phyloP scores from a whole-genome alignment of 92 coral and sea anemone species.

The Zoanthus solanderi region DNA sequence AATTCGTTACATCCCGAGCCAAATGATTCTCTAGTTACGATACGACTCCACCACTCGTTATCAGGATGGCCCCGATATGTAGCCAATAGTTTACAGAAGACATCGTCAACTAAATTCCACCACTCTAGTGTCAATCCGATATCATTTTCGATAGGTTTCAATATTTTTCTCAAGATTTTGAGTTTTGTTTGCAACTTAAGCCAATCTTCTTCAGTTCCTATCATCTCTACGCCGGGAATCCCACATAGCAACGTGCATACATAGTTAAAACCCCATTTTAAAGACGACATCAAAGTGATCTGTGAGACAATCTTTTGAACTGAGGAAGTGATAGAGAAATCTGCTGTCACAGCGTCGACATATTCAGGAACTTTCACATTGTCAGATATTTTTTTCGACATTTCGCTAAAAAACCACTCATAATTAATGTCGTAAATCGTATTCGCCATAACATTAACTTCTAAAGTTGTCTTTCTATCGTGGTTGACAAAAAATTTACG shows the following conservation, averaged over 20 bases:
- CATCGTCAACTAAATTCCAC: slow-evolving; percentile 66
- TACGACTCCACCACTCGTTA: slow-evolving; percentile 65
- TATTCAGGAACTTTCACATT: slow-evolving; percentile 77
- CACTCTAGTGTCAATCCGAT: slow-evolving; percentile 58
- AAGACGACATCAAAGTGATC: slow-evolving; percentile 69
- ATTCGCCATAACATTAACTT: slow-evolving; percentile 56
- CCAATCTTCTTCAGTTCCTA: slow-evolving; percentile 72
- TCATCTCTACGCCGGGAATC: slow-evolving; percentile 75
- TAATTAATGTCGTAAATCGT: slow-evolving; percentile 71
- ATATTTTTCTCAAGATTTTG: slow-evolving; percentile 46
- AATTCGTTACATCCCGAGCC: slow-evolving; percentile 51
- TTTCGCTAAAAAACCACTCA: slow-evolving; percentile 66
- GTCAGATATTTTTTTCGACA: slow-evolving; percentile 59
- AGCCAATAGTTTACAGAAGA: slow-evolving; percentile 64
- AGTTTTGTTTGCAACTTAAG: slow-evolving; percentile 43
- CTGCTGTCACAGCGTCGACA: slow-evolving; percentile 76
- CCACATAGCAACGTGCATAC: slow-evolving; percentile 39
- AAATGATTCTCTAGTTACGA: slow-evolving; percentile 20
- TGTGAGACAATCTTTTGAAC: slow-evolving; percentile 71
- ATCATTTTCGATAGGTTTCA: slow-evolving; percentile 58
- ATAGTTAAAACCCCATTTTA: slow-evolving; percentile 52
- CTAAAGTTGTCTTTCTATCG: slow-evolving; percentile 65
- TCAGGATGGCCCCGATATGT: slow-evolving; percentile 72
- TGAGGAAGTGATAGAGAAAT: slow-evolving; percentile 67
- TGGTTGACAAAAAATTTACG: slow-evolving; percentile 71